phyloP scores from a whole-genome alignment of 92 coral and sea anemone genomes.

The Zoanthus gigantus region DNA sequence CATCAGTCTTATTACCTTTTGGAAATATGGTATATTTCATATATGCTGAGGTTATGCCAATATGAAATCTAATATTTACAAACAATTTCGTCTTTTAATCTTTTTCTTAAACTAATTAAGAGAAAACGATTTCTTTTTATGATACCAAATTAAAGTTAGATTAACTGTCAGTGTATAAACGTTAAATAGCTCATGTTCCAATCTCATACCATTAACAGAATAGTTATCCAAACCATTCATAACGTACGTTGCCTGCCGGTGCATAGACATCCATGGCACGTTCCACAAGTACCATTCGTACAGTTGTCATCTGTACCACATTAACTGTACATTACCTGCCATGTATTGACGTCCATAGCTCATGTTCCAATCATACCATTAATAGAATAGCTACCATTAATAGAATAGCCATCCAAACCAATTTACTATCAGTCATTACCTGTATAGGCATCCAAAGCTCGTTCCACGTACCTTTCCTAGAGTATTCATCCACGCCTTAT shows the following conservation, averaged over 20 bases:
- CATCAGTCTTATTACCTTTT: too few species aligned
- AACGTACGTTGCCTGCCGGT: neutral
- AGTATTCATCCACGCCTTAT: neutral
- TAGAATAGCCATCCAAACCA: too few species aligned
- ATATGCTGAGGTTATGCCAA: too few species aligned
- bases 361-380: neutral
- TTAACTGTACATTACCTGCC: neutral
- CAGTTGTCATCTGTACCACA: neutral
- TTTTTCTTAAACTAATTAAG: too few species aligned
- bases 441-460: too few species aligned
- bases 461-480: neutral
- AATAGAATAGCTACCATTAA: too few species aligned
- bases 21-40: too few species aligned
- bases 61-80: too few species aligned
- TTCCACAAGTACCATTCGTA: neutral
- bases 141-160: neutral
- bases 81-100: too few species aligned
- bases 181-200: slow-evolving; percentile 26
- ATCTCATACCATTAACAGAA: neutral
- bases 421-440: too few species aligned
- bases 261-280: neutral
- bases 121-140: too few species aligned
- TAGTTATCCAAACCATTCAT: neutral
- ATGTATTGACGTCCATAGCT: slow-evolving; percentile 30
- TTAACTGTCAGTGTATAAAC: slow-evolving; percentile 26